phyloP scores from a whole-genome alignment of 1,140 invertebrate species.

The Drosophila lacertosa region DNA sequence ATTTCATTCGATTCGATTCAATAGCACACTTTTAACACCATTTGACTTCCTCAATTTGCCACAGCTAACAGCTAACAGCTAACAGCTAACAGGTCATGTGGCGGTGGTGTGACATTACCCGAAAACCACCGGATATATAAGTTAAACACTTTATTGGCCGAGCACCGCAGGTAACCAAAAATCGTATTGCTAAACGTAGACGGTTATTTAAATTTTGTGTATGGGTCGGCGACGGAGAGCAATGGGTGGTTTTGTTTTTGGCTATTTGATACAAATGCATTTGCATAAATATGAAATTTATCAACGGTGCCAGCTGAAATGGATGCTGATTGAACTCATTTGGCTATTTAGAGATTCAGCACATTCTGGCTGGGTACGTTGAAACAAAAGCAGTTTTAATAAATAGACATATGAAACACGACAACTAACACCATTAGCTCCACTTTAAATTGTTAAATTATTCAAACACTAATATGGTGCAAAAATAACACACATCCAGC shows the following conservation, averaged over 20 bases:
- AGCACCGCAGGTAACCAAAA: slow-evolving; percentile 62
- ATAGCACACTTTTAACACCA: slow-evolving; percentile 17
- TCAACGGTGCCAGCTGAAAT: slow-evolving; percentile 66
- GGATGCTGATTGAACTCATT: slow-evolving; percentile 81
- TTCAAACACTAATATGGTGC: slow-evolving; percentile 73
- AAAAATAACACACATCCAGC: slow-evolving; percentile 31
- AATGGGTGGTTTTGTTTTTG: slow-evolving; percentile 57
- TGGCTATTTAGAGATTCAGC: slow-evolving; percentile 63
- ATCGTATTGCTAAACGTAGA: slow-evolving; percentile 65
- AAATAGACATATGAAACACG: slow-evolving; percentile 80
- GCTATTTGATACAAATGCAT: slow-evolving; percentile 56
- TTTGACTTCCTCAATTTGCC: slow-evolving; percentile 25
- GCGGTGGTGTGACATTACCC: slow-evolving; percentile 35
- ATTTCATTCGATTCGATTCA: not conserved
- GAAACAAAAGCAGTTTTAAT: slow-evolving; percentile 79
- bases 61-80: slow-evolving; percentile 29
- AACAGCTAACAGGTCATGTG: slow-evolving; percentile 24
- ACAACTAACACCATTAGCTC: slow-evolving; percentile 82
- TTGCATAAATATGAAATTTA: slow-evolving; percentile 82
- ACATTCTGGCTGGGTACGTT: slow-evolving; percentile 55
- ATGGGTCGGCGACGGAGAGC: slow-evolving; percentile 42
- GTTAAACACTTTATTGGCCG: slow-evolving; percentile 66
- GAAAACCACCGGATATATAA: slow-evolving; percentile 70
- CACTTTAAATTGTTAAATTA: slow-evolving; percentile 82
- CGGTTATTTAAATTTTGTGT: slow-evolving; percentile 56